These are phyloP conservation scores for Xenentodon cancila DNA, from an alignment of 2,797 vertebrate genomes.

Conservation along the genomic window DNA sequence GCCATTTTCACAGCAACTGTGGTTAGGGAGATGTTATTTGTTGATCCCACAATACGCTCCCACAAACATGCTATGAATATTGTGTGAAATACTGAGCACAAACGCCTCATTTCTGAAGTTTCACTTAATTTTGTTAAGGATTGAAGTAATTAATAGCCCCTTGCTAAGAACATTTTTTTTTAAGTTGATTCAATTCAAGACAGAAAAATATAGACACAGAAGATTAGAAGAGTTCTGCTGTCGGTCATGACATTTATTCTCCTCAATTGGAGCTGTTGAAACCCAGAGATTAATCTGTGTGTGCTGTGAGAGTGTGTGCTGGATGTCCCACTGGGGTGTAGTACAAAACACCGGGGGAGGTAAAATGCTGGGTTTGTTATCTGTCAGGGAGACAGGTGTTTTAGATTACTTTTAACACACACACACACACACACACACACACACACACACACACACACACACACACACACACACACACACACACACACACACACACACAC, in stretches of 20 bases:
- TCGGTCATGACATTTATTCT: conserved; percentile 58
- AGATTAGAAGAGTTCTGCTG: conserved; percentile 49
- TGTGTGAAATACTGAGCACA: too few relatives aligned
- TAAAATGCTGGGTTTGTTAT: conserved; percentile 82
- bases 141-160: background rate
- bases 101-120: background rate
- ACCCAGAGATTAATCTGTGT: conserved; percentile 65
- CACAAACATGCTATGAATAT: too few relatives aligned
- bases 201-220: conserved; percentile 31
- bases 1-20: background rate
- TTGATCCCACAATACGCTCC: too few relatives aligned
- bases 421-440: conserved; percentile 41
- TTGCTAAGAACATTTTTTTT: background rate
- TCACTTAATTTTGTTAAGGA: background rate
- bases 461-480: conserved; percentile 55
- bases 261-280: conserved; percentile 45
- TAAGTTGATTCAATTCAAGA: conserved; percentile 1
- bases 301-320: conserved; percentile 27
- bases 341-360: conserved; percentile 74
- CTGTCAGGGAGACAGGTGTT: conserved; percentile 82
- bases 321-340: conserved; percentile 53
- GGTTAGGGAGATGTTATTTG: too few relatives aligned
- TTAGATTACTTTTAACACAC: conserved; percentile 75
- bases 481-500: conserved; percentile 57
- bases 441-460: conserved; percentile 54